Percentiles rank a stretch among this genome's conserved stretches.
These are phyloP conservation scores for Sterrhoptilus dennistouni DNA, from an alignment of 2,113 vertebrate species.

Conservation along the genomic window DNA sequence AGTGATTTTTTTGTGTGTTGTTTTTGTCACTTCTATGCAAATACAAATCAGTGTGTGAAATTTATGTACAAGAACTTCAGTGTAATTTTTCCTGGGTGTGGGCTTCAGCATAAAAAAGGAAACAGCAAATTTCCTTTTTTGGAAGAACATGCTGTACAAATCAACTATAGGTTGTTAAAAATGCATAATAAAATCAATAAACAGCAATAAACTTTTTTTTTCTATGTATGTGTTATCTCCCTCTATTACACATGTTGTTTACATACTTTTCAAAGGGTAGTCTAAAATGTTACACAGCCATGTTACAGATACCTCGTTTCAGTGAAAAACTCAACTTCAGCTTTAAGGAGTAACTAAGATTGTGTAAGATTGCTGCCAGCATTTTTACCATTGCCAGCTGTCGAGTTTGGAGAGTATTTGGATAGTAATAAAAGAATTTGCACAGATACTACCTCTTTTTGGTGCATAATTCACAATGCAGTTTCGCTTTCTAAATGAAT, in stretches of 20 bases:
- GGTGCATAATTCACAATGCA: neutral
- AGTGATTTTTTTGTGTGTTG: neutral
- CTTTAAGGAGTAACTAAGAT: neutral
- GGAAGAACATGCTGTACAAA: neutral
- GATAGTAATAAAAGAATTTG: neutral
- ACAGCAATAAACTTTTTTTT: neutral
- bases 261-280: neutral
- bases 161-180: neutral
- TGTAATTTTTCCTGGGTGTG: conserved; percentile 39
- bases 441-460: neutral
- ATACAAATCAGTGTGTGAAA: neutral
- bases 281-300: neutral
- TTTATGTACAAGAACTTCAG: neutral
- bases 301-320: neutral
- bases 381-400: neutral
- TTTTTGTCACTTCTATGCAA: neutral
- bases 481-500: conserved; percentile 14
- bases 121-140: conserved; percentile 41
- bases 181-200: neutral
- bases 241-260: neutral
- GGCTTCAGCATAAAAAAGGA: conserved; percentile 12
- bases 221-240: neutral
- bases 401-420: neutral
- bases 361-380: neutral
- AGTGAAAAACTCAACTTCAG: neutral